phyloP scores from a whole-genome alignment of 1,140 invertebrate species.

The Globodera ellingtonae region DNA sequence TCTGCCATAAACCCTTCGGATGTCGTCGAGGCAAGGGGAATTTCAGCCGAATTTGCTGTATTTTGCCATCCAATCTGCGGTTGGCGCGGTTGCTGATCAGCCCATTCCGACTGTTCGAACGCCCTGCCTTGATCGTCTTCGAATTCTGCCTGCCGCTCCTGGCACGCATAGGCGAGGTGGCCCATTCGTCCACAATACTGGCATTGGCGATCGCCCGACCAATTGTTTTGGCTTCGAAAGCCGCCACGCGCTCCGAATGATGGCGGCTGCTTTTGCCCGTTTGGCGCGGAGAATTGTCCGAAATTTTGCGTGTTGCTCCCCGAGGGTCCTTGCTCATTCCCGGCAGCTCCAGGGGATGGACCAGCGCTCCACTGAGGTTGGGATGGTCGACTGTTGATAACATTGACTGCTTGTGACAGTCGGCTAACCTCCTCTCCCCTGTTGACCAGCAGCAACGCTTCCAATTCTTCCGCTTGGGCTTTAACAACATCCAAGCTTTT shows the following conservation, averaged over 20 bases:
- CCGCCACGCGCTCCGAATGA: no score
- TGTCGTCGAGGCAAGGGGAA: no score
- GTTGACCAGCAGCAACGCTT: neutral
- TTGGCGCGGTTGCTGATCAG: neutral
- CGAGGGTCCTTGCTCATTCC: neutral
- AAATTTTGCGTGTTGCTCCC: neutral
- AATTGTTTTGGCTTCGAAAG: neutral
- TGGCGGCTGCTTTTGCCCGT: no score
- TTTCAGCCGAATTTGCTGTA: neutral
- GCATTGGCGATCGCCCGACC: neutral
- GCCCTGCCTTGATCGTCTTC: neutral
- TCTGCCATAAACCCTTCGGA: no score
- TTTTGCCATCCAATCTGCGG: neutral
- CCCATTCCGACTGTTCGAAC: neutral
- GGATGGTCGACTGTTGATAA: neutral
- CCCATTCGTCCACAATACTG: neutral
- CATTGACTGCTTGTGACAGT: neutral
- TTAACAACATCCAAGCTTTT: conserved; percentile 12
- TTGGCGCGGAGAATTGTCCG: neutral
- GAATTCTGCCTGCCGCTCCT: neutral
- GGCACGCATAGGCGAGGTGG: neutral
- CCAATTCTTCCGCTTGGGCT: conserved; percentile 12
- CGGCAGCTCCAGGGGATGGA: neutral
- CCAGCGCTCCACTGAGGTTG: neutral
- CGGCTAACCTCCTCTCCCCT: neutral